phyloP scores from a whole-genome alignment of 2,888 invertebrate species.

The Drosophila neutralis region DNA sequence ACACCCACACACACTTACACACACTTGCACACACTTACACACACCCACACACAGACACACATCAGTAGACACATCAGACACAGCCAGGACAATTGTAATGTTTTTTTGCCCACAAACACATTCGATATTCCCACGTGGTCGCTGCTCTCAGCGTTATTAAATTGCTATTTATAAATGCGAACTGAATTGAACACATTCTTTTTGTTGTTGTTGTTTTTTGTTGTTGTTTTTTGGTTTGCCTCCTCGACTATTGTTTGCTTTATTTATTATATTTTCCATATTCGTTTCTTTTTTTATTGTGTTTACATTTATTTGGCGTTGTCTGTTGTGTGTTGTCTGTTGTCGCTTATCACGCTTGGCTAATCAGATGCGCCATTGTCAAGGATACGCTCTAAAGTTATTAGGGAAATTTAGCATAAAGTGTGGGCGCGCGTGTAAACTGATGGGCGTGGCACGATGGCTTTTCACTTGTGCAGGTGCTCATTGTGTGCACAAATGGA shows the following conservation, averaged over 20 bases:
- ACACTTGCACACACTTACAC: no score
- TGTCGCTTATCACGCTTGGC: slow-evolving; percentile 40
- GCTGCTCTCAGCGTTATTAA: slow-evolving; percentile 74
- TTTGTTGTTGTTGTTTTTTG: neutral
- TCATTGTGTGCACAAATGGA: slow-evolving; percentile 9
- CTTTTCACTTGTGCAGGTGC: slow-evolving; percentile 1
- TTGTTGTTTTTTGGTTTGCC: neutral
- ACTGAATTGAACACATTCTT: slow-evolving; percentile 27
- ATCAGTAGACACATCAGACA: neutral
- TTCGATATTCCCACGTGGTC: slow-evolving; percentile 72
- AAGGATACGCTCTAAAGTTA: slow-evolving; percentile 54
- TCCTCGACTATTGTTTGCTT: neutral
- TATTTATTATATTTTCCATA: slow-evolving; percentile 18
- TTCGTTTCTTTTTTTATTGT: slow-evolving; percentile 9
- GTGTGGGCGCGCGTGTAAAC: slow-evolving; percentile 10
- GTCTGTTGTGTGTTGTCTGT: neutral
- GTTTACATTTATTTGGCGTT: neutral
- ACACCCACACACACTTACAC: slow-evolving; percentile 18
- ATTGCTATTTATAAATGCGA: slow-evolving; percentile 71
- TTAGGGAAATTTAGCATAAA: slow-evolving; percentile 49
- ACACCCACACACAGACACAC: neutral
- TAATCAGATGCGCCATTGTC: slow-evolving; percentile 64
- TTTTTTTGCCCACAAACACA: slow-evolving; percentile 45
- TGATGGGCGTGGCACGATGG: slow-evolving; percentile 20
- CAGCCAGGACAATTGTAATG: slow-evolving; percentile 42